These are phyloP conservation scores for Diachasmimorpha longicaudata DNA, from an alignment of 1,140 invertebrate species.

Conservation along the genomic window DNA sequence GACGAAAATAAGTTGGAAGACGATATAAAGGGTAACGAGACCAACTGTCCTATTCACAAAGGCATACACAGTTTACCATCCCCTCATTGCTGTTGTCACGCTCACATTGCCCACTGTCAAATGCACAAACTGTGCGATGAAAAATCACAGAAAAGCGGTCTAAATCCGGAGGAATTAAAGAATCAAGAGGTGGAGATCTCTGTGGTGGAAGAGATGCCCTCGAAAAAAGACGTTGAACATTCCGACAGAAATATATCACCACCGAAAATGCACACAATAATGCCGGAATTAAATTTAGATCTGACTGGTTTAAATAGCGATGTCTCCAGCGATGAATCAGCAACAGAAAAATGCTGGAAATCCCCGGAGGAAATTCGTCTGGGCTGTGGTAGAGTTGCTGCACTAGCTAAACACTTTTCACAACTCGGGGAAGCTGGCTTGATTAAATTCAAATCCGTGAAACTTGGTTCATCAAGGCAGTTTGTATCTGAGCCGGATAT, in stretches of 20 bases:
- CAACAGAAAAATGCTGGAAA: conserved; percentile 65
- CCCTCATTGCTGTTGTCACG: conserved; percentile 18
- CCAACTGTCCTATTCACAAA: neutral
- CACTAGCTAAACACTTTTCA: conserved; percentile 68
- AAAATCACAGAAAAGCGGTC: neutral
- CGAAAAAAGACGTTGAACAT: too few relatives aligned
- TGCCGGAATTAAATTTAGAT: conserved; percentile 54
- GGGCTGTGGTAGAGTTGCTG: conserved; percentile 67
- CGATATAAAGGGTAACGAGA: neutral
- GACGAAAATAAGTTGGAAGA: neutral
- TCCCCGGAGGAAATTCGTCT: conserved; percentile 68
- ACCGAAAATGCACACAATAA: conserved; percentile 32
- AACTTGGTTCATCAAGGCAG: conserved; percentile 38
- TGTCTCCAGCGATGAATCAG: conserved; percentile 56
- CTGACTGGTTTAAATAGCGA: conserved; percentile 53
- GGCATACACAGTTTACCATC: neutral
- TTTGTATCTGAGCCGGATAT: conserved; percentile 58
- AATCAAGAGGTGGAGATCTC: too few relatives aligned
- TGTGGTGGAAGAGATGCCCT: too few relatives aligned
- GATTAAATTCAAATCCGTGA: conserved; percentile 50
- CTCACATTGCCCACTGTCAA: conserved; percentile 20
- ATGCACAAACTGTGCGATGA: neutral
- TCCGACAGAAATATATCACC: too few relatives aligned
- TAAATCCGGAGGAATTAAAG: neutral
- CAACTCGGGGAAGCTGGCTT: conserved; percentile 58